Conservation (phyloP, 2,888 invertebrate genomes). For the Drosophila subquinaria region DNA sequence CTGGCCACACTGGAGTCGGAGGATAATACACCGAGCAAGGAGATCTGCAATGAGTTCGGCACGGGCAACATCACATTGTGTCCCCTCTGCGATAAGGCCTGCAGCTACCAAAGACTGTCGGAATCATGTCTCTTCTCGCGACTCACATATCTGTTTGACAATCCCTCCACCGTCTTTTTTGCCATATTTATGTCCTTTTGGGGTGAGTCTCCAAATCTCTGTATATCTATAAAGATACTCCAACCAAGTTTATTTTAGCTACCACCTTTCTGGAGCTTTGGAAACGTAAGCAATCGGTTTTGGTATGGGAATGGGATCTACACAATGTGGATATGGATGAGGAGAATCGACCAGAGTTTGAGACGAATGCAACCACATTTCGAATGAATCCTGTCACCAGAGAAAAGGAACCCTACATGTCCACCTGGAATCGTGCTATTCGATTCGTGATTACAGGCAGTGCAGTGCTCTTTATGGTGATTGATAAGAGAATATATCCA, state of each 20-base stretch:
- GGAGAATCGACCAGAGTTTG: constrained; percentile 96
- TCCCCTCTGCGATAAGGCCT: constrained; percentile 96
- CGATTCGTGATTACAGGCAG: constrained; percentile 92
- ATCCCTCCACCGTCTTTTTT: constrained; percentile 97
- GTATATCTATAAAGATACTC: neutral
- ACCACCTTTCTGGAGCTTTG: constrained; percentile 93
- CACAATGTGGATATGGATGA: constrained; percentile 95
- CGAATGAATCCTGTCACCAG: constrained; percentile 96
- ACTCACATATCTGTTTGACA: constrained; percentile 96
- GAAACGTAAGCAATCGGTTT: constrained; percentile 96
- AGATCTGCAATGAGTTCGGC: constrained; percentile 90
- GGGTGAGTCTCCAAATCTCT: constrained; percentile 88
- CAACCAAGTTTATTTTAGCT: constrained; percentile 61
- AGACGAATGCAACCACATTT: constrained; percentile 93
- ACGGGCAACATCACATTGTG: constrained; percentile 95
- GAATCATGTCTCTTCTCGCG: constrained; percentile 97
- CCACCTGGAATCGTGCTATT: constrained; percentile 90
- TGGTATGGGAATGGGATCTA: constrained; percentile 99
- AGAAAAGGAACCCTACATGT: constrained; percentile 95
- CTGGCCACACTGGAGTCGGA: constrained; percentile 92
- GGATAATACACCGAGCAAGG: constrained; percentile 94
- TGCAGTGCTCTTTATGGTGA: constrained; percentile 96
- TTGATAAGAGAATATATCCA: fast-evolving
- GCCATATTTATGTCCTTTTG: constrained; percentile 98
- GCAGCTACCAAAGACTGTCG: constrained; percentile 92